These are phyloP conservation scores for Batillaria attramentaria DNA, from an alignment of 1,140 invertebrate genomes.

Conservation along the genomic window DNA sequence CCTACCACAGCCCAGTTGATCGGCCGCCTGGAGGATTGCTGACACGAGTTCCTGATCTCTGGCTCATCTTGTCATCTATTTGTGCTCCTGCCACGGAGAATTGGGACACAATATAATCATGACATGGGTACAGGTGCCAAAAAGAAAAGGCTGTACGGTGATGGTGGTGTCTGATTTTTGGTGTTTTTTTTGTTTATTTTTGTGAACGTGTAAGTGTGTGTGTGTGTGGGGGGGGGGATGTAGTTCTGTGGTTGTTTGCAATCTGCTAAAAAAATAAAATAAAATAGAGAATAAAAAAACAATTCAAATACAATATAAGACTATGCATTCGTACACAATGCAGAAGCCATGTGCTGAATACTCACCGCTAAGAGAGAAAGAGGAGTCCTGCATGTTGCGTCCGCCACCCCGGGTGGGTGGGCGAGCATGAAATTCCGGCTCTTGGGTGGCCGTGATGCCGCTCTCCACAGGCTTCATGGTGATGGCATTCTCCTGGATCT, in stretches of 20 bases:
- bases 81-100: conserved; percentile 74
- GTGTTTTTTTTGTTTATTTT: too few relatives aligned
- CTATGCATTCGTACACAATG: background rate
- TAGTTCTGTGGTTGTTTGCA: too few relatives aligned
- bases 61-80: conserved; percentile 72
- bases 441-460: conserved; percentile 41
- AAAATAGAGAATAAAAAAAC: too few relatives aligned
- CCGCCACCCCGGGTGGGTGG: conserved; percentile 76
- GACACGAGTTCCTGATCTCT: conserved; percentile 68
- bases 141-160: too few relatives aligned
- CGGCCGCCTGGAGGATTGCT: conserved; percentile 74
- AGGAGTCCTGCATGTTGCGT: conserved; percentile 92
- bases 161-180: too few relatives aligned
- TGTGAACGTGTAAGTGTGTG: too few relatives aligned
- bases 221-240: too few relatives aligned
- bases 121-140: too few relatives aligned
- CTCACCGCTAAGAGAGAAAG: conserved; percentile 93
- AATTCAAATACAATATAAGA: background rate
- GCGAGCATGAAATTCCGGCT: conserved; percentile 58
- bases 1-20: conserved; percentile 72
- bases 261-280: background rate
- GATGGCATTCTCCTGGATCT: conserved; percentile 37
- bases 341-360: conserved; percentile 26
- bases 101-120: too few relatives aligned
- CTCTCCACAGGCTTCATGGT: conserved; percentile 44